phyloP scores from a whole-genome alignment of 2,113 vertebrate species.

The Neotragus moschatus region DNA sequence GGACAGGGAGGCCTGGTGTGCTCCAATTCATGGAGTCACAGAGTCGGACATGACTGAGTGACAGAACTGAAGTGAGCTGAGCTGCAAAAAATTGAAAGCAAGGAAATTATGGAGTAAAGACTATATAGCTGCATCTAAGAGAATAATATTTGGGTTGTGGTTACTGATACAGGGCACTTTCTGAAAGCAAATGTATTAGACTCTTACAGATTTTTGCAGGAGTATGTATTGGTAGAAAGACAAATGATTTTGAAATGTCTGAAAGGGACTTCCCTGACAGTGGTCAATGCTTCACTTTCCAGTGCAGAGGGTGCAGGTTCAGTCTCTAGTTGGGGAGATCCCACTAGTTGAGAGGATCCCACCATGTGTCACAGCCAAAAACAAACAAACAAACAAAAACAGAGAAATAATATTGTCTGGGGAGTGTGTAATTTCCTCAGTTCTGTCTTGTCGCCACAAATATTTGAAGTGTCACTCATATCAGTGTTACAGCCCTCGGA shows the following conservation, averaged over 20 bases:
- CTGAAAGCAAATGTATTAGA: not conserved
- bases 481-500: not conserved
- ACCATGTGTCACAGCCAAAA: not conserved
- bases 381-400: not conserved
- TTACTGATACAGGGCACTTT: not conserved
- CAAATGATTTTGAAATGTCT: not conserved
- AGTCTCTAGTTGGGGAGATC: not conserved
- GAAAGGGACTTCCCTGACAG: not conserved
- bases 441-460: not conserved
- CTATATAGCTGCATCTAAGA: not conserved
- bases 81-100: not conserved
- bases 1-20: no score
- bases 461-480: not conserved
- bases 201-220: not conserved
- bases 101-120: not conserved
- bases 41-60: accelerated
- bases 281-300: not conserved
- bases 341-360: not conserved
- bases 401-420: not conserved
- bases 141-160: not conserved
- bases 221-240: not conserved
- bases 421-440: not conserved
- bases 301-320: not conserved
- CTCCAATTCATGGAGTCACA: no score
- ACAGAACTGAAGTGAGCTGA: no score